phyloP scores from a whole-genome alignment of 2,888 invertebrate genomes.

The Anagyrus pseudococci region DNA sequence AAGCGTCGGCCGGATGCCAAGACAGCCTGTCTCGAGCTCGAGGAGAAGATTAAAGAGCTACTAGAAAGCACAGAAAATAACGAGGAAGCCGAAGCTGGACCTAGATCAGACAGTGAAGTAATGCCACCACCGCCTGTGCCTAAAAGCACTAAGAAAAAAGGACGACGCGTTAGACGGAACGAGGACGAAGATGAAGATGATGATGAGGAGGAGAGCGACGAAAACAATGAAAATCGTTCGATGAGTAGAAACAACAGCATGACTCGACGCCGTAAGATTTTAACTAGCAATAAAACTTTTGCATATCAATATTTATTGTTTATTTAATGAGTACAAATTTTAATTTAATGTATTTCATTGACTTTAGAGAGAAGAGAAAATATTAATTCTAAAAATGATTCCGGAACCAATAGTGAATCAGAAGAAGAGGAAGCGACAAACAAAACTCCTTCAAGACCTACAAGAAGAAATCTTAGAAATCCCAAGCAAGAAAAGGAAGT shows the following conservation, averaged over 20 bases:
- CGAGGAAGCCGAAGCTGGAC: slow-evolving; percentile 30
- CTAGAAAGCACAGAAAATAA: slow-evolving; percentile 44
- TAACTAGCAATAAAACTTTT: background rate
- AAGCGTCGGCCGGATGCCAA: slow-evolving; percentile 54
- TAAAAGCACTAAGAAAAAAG: slow-evolving; percentile 32
- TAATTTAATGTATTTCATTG: background rate
- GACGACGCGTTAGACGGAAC: slow-evolving; percentile 20
- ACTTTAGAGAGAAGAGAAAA: slow-evolving; percentile 26
- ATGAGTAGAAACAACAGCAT: slow-evolving; percentile 13
- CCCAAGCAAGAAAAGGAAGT: background rate
- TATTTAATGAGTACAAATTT: slow-evolving; percentile 10
- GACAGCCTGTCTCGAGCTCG: slow-evolving; percentile 49
- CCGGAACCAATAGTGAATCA: slow-evolving; percentile 29
- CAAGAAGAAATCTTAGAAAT: slow-evolving; percentile 10
- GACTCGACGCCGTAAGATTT: slow-evolving; percentile 28
- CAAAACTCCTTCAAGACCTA: slow-evolving; percentile 22
- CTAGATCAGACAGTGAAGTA: slow-evolving; percentile 42
- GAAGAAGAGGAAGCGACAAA: slow-evolving; percentile 32
- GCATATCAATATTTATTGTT: slow-evolving; percentile 1
- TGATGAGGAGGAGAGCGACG: slow-evolving; percentile 25
- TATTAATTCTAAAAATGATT: slow-evolving; percentile 7
- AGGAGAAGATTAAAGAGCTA: slow-evolving; percentile 54
- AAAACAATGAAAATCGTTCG: slow-evolving; percentile 16
- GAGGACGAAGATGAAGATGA: slow-evolving; percentile 37
- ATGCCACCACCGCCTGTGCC: slow-evolving; percentile 55